These are phyloP conservation scores for Motacilla alba DNA, from an alignment of 2,113 vertebrate genomes.

Conservation along the genomic window DNA sequence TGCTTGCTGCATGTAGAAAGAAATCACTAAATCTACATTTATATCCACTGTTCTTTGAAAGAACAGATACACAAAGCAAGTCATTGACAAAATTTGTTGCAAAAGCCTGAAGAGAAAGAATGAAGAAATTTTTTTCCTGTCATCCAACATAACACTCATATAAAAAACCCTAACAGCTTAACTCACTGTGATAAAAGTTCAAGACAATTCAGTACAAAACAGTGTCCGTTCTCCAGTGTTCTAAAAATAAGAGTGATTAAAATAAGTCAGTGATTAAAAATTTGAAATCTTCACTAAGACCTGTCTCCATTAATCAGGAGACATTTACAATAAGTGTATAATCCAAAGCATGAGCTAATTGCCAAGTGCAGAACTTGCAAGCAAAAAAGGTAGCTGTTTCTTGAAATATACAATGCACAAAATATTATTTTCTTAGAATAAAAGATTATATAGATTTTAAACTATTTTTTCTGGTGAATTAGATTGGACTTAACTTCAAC, in stretches of 20 bases:
- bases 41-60: not conserved
- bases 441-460: not conserved
- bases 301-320: not conserved
- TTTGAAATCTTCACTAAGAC: not conserved
- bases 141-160: rapidly evolving
- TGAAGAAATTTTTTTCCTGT: not conserved
- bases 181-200: not conserved
- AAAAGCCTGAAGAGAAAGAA: not conserved
- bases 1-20: not conserved
- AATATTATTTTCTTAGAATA: not conserved
- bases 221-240: rapidly evolving
- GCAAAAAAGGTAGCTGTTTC: not conserved
- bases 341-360: not conserved
- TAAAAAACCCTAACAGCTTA: not conserved
- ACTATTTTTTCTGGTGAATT: not conserved
- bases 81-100: not conserved
- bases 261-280: not conserved
- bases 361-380: not conserved
- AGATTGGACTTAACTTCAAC: not conserved
- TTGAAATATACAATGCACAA: not conserved
- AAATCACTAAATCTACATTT: not conserved
- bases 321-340: not conserved
- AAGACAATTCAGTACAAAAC: not conserved
- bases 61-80: not conserved
- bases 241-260: not conserved